These are phyloP conservation scores for Solea solea DNA, from an alignment of 2,113 vertebrate species.

Conservation along the genomic window DNA sequence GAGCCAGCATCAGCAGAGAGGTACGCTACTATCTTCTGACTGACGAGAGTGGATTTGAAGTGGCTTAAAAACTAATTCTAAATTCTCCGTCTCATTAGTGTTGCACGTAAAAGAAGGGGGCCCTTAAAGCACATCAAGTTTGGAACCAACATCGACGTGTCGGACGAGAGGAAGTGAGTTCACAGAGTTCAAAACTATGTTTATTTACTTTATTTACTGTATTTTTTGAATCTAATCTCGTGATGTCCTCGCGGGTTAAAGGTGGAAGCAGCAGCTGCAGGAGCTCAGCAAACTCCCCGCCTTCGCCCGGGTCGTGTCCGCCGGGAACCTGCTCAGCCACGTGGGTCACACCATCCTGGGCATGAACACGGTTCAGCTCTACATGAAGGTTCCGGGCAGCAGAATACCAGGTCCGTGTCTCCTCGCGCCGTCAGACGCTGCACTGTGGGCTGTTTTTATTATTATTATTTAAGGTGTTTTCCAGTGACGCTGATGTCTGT, in stretches of 20 bases:
- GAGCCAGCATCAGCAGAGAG: conserved; percentile 96
- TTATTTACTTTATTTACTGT: not conserved
- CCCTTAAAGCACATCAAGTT: conserved; percentile 99
- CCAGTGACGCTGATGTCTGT: not conserved
- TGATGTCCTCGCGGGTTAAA: conserved; percentile 43
- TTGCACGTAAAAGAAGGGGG: conserved; percentile 89
- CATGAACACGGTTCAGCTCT: conserved; percentile 98
- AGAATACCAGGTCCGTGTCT: conserved; percentile 88
- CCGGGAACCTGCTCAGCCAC: conserved; percentile 97
- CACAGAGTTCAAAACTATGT: not conserved
- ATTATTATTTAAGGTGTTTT: not conserved
- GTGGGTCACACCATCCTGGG: conserved; percentile 97
- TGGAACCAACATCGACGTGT: conserved; percentile 98
- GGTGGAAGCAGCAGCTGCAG: conserved; percentile 98
- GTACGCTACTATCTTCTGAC: conserved; percentile 69
- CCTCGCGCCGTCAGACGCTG: not conserved
- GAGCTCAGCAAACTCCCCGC: conserved; percentile 98
- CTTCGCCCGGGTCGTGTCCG: conserved; percentile 95
- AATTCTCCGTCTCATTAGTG: conserved; percentile 72
- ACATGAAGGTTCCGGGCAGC: conserved; percentile 99
- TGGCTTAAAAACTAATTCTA: not conserved
- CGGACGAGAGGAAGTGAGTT: conserved; percentile 97
- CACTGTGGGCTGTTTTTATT: not conserved
- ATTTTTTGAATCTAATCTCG: not conserved
- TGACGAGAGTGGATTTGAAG: no score